These are phyloP conservation scores for Troilus luridus DNA, from an alignment of 2,888 invertebrate genomes.

Conservation along the genomic window DNA sequence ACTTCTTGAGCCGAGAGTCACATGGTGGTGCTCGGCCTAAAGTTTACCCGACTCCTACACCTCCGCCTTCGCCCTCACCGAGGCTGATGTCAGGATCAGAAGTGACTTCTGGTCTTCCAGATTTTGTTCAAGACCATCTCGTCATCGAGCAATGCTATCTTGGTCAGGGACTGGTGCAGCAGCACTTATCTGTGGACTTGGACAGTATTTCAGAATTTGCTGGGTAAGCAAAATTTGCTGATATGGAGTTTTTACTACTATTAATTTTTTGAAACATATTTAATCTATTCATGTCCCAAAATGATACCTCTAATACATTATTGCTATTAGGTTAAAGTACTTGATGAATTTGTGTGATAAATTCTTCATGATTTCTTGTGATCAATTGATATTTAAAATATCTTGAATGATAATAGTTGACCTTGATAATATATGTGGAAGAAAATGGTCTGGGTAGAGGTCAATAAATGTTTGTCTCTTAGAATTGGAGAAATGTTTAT, in stretches of 20 bases:
- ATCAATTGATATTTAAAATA: no score
- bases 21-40: constrained; percentile 84
- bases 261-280: no score
- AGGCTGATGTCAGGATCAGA: constrained; percentile 65
- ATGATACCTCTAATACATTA: no score
- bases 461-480: no score
- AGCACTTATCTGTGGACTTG: constrained; percentile 74
- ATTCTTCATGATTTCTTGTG: no score
- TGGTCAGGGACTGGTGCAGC: constrained; percentile 69
- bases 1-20: constrained; percentile 79
- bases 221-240: constrained; percentile 52
- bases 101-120: constrained; percentile 72
- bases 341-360: no score
- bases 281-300: background rate
- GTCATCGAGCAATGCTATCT: constrained; percentile 84
- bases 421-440: no score
- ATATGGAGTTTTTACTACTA: background rate
- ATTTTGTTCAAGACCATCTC: constrained; percentile 91
- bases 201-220: constrained; percentile 76
- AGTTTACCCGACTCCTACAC: constrained; percentile 72
- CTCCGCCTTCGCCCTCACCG: constrained; percentile 66
- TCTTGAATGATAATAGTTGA: no score
- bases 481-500: no score
- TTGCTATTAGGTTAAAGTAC: no score
- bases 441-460: no score